phyloP scores from a whole-genome alignment of 1,140 invertebrate species.

The Agrilus planipennis region DNA sequence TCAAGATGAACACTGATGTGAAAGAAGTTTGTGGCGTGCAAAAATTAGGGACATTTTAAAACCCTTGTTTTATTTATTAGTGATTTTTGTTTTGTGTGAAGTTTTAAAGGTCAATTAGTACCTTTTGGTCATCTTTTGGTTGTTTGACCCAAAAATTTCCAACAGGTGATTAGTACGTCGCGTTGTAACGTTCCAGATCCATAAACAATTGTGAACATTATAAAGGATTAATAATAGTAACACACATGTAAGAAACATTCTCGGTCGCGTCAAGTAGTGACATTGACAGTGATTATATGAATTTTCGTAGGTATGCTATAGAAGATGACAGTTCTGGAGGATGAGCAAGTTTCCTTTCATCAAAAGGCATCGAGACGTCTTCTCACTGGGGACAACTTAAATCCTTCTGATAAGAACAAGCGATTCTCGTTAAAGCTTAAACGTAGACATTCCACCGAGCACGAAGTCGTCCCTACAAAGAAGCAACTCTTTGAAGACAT shows the following conservation, averaged over 20 bases:
- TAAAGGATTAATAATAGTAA: conserved; percentile 4
- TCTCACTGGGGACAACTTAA: conserved; percentile 3
- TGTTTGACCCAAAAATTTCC: too few relatives aligned
- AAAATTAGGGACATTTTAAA: too few relatives aligned
- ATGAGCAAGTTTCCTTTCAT: conserved; percentile 20
- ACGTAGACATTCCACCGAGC: conserved; percentile 1
- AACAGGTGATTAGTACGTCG: too few relatives aligned
- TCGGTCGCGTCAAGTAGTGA: not conserved
- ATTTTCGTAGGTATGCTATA: conserved; percentile 19
- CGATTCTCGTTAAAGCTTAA: conserved; percentile 2
- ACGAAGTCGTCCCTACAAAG: conserved; percentile 7
- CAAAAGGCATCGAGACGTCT: conserved; percentile 12
- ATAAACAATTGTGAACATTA: too few relatives aligned
- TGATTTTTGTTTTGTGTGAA: too few relatives aligned
- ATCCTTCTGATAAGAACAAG: conserved; percentile 10
- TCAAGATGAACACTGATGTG: too few relatives aligned
- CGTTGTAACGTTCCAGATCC: too few relatives aligned
- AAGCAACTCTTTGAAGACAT: conserved; percentile 26
- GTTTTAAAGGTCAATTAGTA: too few relatives aligned
- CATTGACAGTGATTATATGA: too few relatives aligned
- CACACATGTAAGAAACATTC: conserved; percentile 11
- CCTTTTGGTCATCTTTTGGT: too few relatives aligned
- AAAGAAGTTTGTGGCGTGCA: too few relatives aligned
- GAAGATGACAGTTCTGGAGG: conserved; percentile 28
- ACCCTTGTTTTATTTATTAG: too few relatives aligned